Percentiles rank a stretch among this genome's conserved stretches.
Evolutionary conservation across 2,797 vertebrate genomes (phyloP).

Genomic region (Coregonus ussuriensis): DNA sequence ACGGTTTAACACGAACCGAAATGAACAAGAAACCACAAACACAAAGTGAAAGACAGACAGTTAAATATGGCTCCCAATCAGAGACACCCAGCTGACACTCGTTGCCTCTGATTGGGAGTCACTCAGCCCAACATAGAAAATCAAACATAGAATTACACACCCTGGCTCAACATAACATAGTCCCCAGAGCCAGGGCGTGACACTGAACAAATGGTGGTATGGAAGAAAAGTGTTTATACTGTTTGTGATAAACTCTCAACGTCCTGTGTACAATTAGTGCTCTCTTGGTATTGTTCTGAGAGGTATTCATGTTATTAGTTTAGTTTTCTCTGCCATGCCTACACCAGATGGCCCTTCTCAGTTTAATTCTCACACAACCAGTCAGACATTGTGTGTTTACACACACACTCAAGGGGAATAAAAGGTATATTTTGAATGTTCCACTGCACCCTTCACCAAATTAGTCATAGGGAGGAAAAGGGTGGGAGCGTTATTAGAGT

Average conservation of each 20-base stretch:
- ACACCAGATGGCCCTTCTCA: conserved; percentile 65
- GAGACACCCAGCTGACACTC: too few species aligned
- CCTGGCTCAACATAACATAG: too few species aligned
- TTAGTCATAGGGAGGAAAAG: conserved; percentile 53
- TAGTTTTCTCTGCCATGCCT: conserved; percentile 50
- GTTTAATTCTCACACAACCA: conserved; percentile 35
- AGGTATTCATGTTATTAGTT: conserved; percentile 33
- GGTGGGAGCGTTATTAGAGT: conserved; percentile 56
- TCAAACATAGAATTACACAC: too few species aligned
- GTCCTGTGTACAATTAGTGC: conserved; percentile 9
- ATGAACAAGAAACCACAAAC: too few species aligned
- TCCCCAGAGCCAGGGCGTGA: too few species aligned
- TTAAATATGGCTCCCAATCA: too few species aligned
- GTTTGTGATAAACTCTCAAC: conserved; percentile 14
- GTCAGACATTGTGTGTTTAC: conserved; percentile 38
- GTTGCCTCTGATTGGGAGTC: too few species aligned
- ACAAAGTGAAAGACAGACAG: too few species aligned
- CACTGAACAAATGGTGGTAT: background rate
- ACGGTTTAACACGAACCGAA: too few species aligned
- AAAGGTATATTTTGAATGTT: conserved; percentile 41
- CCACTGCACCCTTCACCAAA: conserved; percentile 63
- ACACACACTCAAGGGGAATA: conserved; percentile 44
- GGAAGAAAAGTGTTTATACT: background rate
- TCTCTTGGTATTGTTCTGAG: conserved; percentile 12
- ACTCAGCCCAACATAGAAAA: too few species aligned